phyloP scores from a whole-genome alignment of 2,888 invertebrate species.

The Calameuta filiformis region DNA sequence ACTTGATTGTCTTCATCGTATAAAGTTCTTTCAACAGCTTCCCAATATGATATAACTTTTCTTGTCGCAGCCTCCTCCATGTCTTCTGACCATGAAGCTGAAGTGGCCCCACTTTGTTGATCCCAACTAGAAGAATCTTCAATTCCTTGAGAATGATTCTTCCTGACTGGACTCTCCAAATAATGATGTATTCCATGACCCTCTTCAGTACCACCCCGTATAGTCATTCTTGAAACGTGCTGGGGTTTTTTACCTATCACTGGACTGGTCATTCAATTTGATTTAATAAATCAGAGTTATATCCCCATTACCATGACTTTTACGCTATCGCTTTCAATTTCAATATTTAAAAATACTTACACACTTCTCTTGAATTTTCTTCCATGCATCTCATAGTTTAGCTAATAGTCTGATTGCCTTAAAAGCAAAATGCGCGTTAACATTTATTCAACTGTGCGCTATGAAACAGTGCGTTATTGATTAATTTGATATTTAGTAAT shows the following conservation, averaged over 20 bases:
- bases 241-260: constrained; percentile 33
- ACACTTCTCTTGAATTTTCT: too few relatives aligned
- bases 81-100: constrained; percentile 54
- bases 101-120: constrained; percentile 34
- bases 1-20: constrained; percentile 47
- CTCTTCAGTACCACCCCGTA: constrained; percentile 23
- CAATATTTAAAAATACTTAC: not conserved
- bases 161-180: constrained; percentile 29
- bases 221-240: constrained; percentile 24
- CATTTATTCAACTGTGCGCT: too few relatives aligned
- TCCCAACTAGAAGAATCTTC: constrained; percentile 42
- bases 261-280: constrained; percentile 20
- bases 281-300: too few relatives aligned
- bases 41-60: constrained; percentile 54
- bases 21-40: constrained; percentile 50
- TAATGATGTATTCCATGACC: constrained; percentile 23
- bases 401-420: too few relatives aligned
- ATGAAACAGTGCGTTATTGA: too few relatives aligned
- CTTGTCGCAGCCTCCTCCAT: constrained; percentile 49
- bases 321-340: not conserved
- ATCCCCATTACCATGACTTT: too few relatives aligned
- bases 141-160: constrained; percentile 26
- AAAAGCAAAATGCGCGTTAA: too few relatives aligned
- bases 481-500: too few relatives aligned
- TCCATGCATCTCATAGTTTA: too few relatives aligned